Evolutionary conservation across 2,888 invertebrate species (phyloP).

Genomic region (Chesias legatella): DNA sequence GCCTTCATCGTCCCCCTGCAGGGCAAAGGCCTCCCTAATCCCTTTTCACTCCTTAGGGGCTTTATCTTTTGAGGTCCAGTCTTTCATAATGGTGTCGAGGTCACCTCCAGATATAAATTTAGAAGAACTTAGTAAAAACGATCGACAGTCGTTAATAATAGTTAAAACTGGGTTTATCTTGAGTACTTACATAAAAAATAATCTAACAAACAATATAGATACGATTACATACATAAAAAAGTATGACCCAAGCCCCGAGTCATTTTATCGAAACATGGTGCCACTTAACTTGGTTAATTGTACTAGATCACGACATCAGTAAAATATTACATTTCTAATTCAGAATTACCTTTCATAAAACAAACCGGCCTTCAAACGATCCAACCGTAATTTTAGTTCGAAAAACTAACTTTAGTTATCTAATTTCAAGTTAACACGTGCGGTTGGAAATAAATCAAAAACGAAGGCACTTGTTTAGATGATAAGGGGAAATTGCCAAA

Average conservation of each 20-base stretch:
- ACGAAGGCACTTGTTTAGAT: constrained; percentile 28
- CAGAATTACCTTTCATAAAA: constrained; percentile 35
- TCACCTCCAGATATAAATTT: no score
- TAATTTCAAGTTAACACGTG: constrained; percentile 31
- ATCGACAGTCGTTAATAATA: no score
- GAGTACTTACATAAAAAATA: no score
- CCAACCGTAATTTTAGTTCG: constrained; percentile 28
- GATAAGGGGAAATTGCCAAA: constrained; percentile 43
- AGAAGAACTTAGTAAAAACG: no score
- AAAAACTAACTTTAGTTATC: constrained; percentile 29
- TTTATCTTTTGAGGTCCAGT: no score
- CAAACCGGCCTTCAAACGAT: constrained; percentile 24
- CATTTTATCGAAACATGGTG: constrained; percentile 29
- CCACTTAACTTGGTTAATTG: constrained; percentile 32
- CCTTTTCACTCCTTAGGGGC: no score
- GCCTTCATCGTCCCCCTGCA: no score
- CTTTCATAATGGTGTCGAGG: no score
- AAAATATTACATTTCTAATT: constrained; percentile 37
- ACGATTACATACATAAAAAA: constrained; percentile 10
- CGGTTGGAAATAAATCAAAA: constrained; percentile 47
- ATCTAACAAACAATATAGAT: no score
- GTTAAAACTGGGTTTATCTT: no score
- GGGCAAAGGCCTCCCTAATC: no score
- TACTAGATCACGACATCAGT: constrained; percentile 28
- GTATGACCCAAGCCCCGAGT: constrained; percentile 20